These are phyloP conservation scores for Acanthosoma haemorrhoidale DNA, from an alignment of 2,888 invertebrate species.

Conservation along the genomic window DNA sequence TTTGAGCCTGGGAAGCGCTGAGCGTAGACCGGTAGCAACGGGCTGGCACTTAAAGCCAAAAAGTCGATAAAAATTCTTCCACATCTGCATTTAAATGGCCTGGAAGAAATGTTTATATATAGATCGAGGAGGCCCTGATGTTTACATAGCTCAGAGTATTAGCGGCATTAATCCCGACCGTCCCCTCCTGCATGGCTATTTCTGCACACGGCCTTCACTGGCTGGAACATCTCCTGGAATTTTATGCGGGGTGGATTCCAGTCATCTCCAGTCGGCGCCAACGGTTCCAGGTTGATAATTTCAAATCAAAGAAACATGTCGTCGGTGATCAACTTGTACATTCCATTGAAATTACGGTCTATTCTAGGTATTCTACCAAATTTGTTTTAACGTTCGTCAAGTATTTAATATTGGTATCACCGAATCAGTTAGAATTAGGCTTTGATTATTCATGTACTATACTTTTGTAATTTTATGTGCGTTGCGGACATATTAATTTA, in stretches of 20 bases:
- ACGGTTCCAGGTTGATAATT: not conserved
- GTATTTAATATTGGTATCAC: too few species aligned
- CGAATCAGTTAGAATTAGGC: too few species aligned
- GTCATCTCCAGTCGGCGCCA: not conserved
- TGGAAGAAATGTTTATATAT: not conserved
- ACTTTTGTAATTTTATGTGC: too few species aligned
- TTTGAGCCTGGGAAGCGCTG: not conserved
- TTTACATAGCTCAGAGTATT: not conserved
- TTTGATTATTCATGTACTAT: too few species aligned
- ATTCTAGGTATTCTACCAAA: too few species aligned
- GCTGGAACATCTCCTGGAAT: not conserved
- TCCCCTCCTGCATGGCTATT: slow-evolving; percentile 8
- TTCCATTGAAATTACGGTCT: too few species aligned
- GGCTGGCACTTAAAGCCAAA: not conserved
- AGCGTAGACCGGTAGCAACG: not conserved
- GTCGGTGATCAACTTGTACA: too few species aligned
- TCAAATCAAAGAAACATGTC: too few species aligned
- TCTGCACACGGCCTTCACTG: not conserved
- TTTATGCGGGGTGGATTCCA: not conserved
- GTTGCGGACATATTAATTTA: too few species aligned
- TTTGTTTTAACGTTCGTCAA: too few species aligned
- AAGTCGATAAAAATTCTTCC: not conserved
- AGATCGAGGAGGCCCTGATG: not conserved
- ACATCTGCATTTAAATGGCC: not conserved
- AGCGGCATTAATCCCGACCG: too few species aligned